Evolutionary conservation across 2,797 vertebrate genomes (phyloP), one percentile per base, ranked within the genome.

Genomic region (Crocidura indochinensis): DNA sequence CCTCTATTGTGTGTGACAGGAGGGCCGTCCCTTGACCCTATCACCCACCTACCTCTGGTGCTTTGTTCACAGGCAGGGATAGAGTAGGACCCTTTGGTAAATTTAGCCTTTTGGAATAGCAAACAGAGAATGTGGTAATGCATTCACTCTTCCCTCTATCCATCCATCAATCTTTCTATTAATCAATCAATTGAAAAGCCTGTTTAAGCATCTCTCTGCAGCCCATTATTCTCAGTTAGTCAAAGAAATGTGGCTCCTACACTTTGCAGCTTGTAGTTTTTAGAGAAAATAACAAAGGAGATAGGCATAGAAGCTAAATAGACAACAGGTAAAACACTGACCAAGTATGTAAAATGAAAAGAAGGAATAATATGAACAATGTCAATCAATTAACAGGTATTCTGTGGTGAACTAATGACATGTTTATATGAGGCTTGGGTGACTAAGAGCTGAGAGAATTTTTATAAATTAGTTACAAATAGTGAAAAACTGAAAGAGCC

Each of bases 141-240:
- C 73, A 38, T 88, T 93, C 68, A 83, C 65, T 56, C 90, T 85
- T 89, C 77, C 85, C 79, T 94, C 79, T 49, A 29, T 77, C 92
- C 69, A 84, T 80, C 94, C 79, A 72, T 89, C 91, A 78, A 68
- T 90, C 47, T 76, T 74, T 93, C 68, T 92, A 91, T 91, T 93
- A 94, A 94, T 93, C 93, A 92, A 88, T 92, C 82, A 76, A 49
- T 79, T 92, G 92, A 93, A 95, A 95, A 93, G 94, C 51, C 85
- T 82, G 46, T 76, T 91, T 77, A 83, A 95, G 91, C 91, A 85
- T 94, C 94, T 94, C 94, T 95, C 94, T 86, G n/a, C 82, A 90
- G 79, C 85, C 76, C 90, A 93, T 96, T 94, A 89, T 96, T 85
- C 51, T 80, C 81, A 90, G 1, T 9, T 75, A 95, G 84, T 85